Evolutionary conservation across 2,888 invertebrate species (phyloP).

Genomic region (Lasioglossum leucozonium): DNA sequence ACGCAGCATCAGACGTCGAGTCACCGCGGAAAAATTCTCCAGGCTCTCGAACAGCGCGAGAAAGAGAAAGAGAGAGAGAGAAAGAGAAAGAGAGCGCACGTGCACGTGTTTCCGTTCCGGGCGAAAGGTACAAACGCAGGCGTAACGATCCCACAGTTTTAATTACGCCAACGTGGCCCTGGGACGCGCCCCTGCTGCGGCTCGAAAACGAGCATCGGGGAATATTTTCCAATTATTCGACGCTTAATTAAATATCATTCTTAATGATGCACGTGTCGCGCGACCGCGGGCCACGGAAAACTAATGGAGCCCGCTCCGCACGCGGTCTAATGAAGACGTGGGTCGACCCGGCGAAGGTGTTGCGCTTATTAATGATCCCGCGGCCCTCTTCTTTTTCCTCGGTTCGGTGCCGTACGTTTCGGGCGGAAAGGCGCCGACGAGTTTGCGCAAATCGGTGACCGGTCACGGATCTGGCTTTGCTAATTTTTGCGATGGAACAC

Average conservation of each 20-base stretch:
- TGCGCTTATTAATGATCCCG: constrained; percentile 72
- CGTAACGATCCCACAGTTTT: constrained; percentile 74
- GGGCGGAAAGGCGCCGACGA: background rate
- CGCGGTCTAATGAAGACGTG: constrained; percentile 74
- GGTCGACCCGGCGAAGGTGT: constrained; percentile 70
- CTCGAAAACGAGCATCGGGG: constrained; percentile 40
- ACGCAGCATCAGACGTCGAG: constrained; percentile 61
- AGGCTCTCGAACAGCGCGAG: background rate
- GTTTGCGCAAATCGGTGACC: background rate
- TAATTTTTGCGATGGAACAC: too few species aligned
- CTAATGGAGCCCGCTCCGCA: constrained; percentile 65
- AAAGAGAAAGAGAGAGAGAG: background rate
- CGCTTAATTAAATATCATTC: constrained; percentile 76
- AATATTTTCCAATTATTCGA: constrained; percentile 69
- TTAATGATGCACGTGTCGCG: constrained; percentile 72
- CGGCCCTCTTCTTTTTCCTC: constrained; percentile 27
- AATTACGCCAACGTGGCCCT: constrained; percentile 71
- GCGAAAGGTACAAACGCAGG: constrained; percentile 69
- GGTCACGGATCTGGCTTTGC: background rate
- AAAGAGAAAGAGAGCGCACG: constrained; percentile 27
- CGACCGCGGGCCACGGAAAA: constrained; percentile 55
- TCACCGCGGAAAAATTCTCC: constrained; percentile 66
- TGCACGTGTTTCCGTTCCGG: constrained; percentile 38
- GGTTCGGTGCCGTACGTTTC: background rate
- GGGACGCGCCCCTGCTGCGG: constrained; percentile 59